Percentiles rank a stretch among this genome's conserved stretches.
These are phyloP conservation scores for Stictonetta naevosa DNA, from an alignment of 2,113 vertebrate genomes.

Conservation along the genomic window DNA sequence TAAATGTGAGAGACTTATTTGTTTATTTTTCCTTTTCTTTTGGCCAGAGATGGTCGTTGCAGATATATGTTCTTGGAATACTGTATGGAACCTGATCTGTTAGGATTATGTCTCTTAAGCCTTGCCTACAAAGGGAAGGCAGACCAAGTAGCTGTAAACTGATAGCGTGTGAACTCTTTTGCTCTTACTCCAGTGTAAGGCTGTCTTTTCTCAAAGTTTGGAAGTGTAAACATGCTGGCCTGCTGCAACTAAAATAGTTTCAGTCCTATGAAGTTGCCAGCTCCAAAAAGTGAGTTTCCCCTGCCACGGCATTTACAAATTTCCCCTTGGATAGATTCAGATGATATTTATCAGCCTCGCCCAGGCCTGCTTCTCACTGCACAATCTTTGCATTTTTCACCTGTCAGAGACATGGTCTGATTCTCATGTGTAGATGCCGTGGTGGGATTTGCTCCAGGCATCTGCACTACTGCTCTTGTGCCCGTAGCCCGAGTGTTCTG, in stretches of 20 bases:
- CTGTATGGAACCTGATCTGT: not conserved
- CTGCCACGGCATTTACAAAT: not conserved
- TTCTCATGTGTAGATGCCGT: accelerated
- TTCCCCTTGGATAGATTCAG: not conserved
- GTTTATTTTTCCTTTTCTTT: not conserved
- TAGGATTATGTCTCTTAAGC: not conserved
- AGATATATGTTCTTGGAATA: not conserved
- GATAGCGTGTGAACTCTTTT: not conserved
- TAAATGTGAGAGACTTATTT: not conserved
- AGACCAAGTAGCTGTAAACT: not conserved
- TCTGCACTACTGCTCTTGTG: accelerated
- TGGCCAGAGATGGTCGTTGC: not conserved
- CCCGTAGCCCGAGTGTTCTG: accelerated
- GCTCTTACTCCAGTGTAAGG: not conserved
- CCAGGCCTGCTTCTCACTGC: not conserved
- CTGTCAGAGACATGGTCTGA: not conserved
- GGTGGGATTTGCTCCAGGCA: accelerated
- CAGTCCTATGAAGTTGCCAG: not conserved
- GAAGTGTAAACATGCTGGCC: not conserved
- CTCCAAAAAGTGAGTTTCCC: not conserved
- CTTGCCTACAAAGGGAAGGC: not conserved
- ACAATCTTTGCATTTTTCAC: accelerated
- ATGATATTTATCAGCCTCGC: not conserved
- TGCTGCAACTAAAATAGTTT: not conserved
- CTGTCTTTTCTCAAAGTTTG: not conserved